A percentile compares a stretch with the other conserved stretches of the same genome.
Evolutionary conservation across 1,140 invertebrate genomes (phyloP).

Genomic region (Meloidogyne exigua): DNA sequence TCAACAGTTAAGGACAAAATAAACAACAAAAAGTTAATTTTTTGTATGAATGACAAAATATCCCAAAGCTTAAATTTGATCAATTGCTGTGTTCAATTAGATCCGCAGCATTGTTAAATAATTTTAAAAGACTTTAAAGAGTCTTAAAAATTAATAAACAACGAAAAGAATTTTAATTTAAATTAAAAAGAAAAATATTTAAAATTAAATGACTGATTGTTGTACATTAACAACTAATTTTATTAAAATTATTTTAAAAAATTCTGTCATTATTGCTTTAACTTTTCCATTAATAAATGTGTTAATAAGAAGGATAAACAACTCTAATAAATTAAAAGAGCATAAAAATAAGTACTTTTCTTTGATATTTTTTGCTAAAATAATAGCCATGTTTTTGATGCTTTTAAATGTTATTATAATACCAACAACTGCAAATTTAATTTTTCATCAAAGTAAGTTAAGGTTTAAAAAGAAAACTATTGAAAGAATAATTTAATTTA

Average conservation of each 20-base stretch:
- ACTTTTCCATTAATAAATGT: neutral
- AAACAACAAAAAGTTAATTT: neutral
- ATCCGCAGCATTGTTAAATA: neutral
- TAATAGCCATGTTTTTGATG: neutral
- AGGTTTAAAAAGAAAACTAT: neutral
- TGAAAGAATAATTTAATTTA: neutral
- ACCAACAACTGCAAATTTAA: neutral
- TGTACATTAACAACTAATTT: neutral
- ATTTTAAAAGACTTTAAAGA: neutral
- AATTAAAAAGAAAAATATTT: neutral
- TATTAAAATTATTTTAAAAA: neutral
- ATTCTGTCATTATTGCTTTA: neutral
- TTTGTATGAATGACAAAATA: neutral
- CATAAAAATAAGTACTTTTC: neutral
- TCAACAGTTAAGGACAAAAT: neutral
- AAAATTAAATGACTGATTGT: neutral
- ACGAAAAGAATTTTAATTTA: neutral
- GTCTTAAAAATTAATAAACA: neutral
- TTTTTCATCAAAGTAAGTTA: slow-evolving; percentile 5
- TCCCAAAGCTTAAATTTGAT: neutral
- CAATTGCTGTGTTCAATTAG: slow-evolving; percentile 4
- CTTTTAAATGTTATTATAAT: neutral
- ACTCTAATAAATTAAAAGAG: neutral
- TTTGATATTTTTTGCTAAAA: neutral
- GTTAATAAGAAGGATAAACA: neutral